Conservation (phyloP, 2,888 invertebrate genomes). For the Therioaphis trifolii region DNA sequence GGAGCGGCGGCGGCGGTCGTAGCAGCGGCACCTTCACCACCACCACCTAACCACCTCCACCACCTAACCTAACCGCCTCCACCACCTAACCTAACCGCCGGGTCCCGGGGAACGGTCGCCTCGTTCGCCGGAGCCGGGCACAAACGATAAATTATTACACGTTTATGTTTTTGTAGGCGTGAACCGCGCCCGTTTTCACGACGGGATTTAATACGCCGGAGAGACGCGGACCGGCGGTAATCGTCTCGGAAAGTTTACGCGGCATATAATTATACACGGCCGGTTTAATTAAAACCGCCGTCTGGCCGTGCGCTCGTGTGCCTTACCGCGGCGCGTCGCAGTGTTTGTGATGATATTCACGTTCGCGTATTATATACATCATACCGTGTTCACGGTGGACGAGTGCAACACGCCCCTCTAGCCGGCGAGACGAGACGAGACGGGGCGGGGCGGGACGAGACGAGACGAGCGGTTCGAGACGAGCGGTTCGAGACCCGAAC, state of each 20-base stretch:
- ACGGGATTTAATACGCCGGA: slow-evolving; percentile 41
- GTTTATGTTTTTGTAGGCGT: slow-evolving; percentile 60
- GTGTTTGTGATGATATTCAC: neutral
- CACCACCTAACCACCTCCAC: too few species aligned
- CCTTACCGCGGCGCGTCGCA: too few species aligned
- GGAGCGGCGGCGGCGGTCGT: neutral
- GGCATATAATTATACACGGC: slow-evolving; percentile 55
- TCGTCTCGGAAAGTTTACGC: slow-evolving; percentile 59
- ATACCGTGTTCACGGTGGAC: neutral
- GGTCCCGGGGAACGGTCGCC: neutral
- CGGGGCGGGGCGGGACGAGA: too few species aligned
- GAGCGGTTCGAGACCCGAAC: too few species aligned
- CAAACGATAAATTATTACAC: slow-evolving; percentile 53
- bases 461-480: too few species aligned
- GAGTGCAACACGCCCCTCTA: neutral
- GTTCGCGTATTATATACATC: neutral
- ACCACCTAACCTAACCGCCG: too few species aligned
- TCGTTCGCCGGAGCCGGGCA: neutral
- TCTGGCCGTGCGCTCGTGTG: neutral
- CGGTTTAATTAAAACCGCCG: slow-evolving; percentile 61
- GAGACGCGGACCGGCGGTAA: slow-evolving; percentile 45
- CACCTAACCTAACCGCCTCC: too few species aligned
- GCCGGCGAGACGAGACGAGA: too few species aligned
- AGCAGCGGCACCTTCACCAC: too few species aligned
- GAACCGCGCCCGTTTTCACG: slow-evolving; percentile 51